phyloP scores from a whole-genome alignment of 2,113 vertebrate genomes.

The Podarcis muralis region DNA sequence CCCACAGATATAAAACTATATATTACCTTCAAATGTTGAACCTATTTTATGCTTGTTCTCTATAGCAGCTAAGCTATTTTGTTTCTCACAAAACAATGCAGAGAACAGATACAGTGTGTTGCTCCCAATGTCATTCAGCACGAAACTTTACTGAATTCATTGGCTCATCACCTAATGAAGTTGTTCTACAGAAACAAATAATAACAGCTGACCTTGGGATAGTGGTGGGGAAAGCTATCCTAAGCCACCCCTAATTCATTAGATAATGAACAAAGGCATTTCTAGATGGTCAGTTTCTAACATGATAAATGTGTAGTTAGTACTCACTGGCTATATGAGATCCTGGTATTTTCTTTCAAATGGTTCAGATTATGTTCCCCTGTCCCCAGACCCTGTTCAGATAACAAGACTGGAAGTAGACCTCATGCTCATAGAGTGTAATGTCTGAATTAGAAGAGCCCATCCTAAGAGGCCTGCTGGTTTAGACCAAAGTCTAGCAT shows the following conservation, averaged over 20 bases:
- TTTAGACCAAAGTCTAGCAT: too few species aligned
- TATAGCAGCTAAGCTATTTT: constrained; percentile 15
- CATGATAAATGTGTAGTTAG: neutral
- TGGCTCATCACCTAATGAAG: neutral
- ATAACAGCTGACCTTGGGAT: neutral
- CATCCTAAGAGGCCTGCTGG: neutral
- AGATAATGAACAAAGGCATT: neutral
- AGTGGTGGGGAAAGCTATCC: constrained; percentile 9
- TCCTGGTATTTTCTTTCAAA: neutral
- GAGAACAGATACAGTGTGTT: neutral
- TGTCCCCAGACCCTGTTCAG: neutral
- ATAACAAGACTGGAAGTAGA: neutral
- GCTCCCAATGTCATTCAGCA: neutral
- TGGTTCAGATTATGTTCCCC: neutral
- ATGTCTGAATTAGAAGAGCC: neutral
- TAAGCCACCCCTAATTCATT: constrained; percentile 9
- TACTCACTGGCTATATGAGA: neutral
- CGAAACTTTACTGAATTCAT: neutral
- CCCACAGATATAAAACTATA: neutral
- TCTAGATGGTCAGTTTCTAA: neutral
- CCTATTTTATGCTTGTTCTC: neutral
- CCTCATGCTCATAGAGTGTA: neutral
- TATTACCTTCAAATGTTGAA: constrained; percentile 12
- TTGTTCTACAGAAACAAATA: neutral
- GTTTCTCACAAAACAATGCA: neutral